Evolutionary conservation across 2,113 vertebrate genomes (phyloP).

Genomic region (Menidia beryllina): DNA sequence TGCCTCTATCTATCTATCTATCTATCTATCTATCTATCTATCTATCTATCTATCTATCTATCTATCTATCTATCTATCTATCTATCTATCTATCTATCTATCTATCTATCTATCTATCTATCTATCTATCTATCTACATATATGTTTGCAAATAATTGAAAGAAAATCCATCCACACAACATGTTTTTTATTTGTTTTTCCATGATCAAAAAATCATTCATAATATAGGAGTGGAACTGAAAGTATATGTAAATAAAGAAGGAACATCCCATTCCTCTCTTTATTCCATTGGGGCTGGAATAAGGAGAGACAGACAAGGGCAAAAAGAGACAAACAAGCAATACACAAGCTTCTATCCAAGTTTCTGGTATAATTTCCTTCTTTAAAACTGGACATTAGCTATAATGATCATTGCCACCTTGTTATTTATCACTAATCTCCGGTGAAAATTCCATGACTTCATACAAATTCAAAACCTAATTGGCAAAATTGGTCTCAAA

Average conservation of each 20-base stretch:
- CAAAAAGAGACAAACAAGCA: neutral
- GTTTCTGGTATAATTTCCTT: neutral
- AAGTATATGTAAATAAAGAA: neutral
- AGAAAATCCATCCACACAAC: too few relatives aligned
- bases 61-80: constrained; percentile 1
- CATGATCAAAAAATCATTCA: too few relatives aligned
- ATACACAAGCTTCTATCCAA: constrained; percentile 17
- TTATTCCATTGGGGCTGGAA: too few relatives aligned
- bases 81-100: neutral
- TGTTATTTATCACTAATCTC: too few relatives aligned
- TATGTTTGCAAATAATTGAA: too few relatives aligned
- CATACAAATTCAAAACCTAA: constrained; percentile 3
- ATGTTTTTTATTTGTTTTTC: too few relatives aligned
- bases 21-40: constrained; percentile 1
- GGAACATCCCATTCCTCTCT: neutral
- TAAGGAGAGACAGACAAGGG: constrained; percentile 7
- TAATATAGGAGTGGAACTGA: too few relatives aligned
- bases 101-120: neutral
- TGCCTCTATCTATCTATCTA: neutral
- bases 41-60: neutral
- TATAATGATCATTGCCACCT: too few relatives aligned
- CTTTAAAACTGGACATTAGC: neutral
- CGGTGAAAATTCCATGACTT: too few relatives aligned
- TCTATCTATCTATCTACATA: neutral
- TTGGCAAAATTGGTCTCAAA: neutral